Percentiles rank a stretch among this genome's conserved stretches.
Evolutionary conservation across 2,888 invertebrate genomes (phyloP).

Genomic region (Oligia fasciuncula): DNA sequence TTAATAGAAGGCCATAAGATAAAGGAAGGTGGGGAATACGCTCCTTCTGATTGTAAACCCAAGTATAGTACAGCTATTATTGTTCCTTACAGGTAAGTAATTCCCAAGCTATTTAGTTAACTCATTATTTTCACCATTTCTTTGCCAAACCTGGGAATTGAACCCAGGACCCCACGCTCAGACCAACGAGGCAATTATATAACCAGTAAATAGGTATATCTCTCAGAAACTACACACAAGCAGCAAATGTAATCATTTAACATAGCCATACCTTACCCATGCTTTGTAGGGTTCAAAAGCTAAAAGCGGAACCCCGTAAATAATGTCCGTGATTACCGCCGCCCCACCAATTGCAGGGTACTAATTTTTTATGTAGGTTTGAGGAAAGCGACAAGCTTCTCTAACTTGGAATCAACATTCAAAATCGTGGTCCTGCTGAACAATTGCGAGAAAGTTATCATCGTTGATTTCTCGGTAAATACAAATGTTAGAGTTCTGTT

Average conservation of each 20-base stretch:
- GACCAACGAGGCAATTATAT: neutral
- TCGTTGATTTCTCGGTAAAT: too few species aligned
- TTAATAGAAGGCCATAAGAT: slow-evolving; percentile 81
- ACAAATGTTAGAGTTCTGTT: too few species aligned
- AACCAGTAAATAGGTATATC: neutral
- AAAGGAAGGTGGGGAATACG: slow-evolving; percentile 84
- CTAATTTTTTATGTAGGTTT: too few species aligned
- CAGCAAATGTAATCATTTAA: neutral
- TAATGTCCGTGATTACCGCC: too few species aligned
- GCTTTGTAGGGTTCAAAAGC: neutral
- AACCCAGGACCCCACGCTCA: neutral
- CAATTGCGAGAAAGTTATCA: too few species aligned
- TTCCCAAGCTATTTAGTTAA: neutral
- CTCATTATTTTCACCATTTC: neutral
- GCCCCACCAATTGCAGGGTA: too few species aligned
- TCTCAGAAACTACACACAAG: too few species aligned
- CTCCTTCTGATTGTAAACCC: slow-evolving; percentile 84
- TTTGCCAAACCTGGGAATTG: neutral
- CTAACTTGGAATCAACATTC: too few species aligned
- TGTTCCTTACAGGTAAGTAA: slow-evolving; percentile 92
- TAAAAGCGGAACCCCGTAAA: neutral
- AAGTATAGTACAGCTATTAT: slow-evolving; percentile 94
- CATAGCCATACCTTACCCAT: too few species aligned
- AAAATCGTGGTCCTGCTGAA: too few species aligned
- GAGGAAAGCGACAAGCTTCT: too few species aligned